These are phyloP conservation scores for Microcebus griseorufus DNA, from an alignment of 2,113 vertebrate genomes.

Conservation along the genomic window DNA sequence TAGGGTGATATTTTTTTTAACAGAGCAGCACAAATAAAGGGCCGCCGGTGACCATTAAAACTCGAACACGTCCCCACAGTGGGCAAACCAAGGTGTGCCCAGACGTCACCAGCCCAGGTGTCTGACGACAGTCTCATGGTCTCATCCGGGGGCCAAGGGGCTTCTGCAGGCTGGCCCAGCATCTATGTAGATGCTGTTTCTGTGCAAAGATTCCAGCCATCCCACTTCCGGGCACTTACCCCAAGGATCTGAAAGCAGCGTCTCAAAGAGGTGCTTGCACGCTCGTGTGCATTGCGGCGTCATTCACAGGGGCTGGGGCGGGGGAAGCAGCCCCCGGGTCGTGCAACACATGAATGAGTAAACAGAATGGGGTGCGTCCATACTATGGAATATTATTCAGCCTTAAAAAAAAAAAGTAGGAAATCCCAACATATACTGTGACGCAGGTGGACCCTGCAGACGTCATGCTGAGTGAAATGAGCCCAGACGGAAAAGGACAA, in stretches of 20 bases:
- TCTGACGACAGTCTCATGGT: fast-evolving
- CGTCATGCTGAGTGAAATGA: fast-evolving
- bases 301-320: fast-evolving
- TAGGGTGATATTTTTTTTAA: constrained; percentile 3
- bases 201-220: not conserved
- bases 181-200: not conserved
- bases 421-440: not conserved
- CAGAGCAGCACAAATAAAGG: not conserved
- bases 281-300: fast-evolving
- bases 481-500: not conserved
- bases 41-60: not conserved
- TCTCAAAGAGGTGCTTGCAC: not conserved
- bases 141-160: not conserved
- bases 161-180: not conserved
- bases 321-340: not conserved
- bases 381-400: fast-evolving
- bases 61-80: not conserved
- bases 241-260: not conserved
- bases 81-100: not conserved
- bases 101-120: not conserved
- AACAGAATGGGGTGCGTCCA: fast-evolving
- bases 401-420: not conserved
- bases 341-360: fast-evolving
- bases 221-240: too few relatives aligned
- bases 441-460: too few relatives aligned